These are phyloP conservation scores for Gnathonemus echidnorhynchus DNA, from an alignment of 2,113 vertebrate species.

Conservation along the genomic window DNA sequence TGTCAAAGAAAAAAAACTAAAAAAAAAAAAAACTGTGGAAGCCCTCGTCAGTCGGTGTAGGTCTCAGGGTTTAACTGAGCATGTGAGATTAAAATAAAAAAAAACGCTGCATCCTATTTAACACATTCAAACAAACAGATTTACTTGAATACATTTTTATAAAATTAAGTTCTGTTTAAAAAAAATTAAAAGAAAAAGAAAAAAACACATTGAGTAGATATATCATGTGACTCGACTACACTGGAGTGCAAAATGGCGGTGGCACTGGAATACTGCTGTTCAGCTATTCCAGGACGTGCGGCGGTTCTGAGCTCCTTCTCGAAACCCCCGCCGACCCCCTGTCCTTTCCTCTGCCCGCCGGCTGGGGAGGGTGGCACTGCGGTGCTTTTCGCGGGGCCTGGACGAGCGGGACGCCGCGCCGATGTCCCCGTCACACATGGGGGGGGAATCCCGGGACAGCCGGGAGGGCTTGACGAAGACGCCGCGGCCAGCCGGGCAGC, in stretches of 20 bases:
- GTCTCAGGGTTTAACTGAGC: not conserved
- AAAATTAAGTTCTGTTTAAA: slow-evolving; percentile 17
- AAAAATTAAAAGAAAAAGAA: not conserved
- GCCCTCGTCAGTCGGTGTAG: not conserved
- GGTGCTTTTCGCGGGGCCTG: slow-evolving; percentile 46
- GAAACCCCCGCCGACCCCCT: slow-evolving; percentile 50
- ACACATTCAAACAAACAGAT: not conserved
- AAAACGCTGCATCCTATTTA: not conserved
- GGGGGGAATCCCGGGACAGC: slow-evolving; percentile 62
- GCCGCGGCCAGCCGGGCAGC: slow-evolving; percentile 66
- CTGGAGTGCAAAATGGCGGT: slow-evolving; percentile 56
- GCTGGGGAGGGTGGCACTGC: slow-evolving; percentile 29
- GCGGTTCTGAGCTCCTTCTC: slow-evolving; percentile 60
- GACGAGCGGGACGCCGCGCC: slow-evolving; percentile 48
- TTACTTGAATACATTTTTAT: not conserved
- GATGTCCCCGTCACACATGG: slow-evolving; percentile 35
- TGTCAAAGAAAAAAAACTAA: not conserved
- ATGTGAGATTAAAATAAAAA: not conserved
- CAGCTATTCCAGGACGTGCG: slow-evolving; percentile 60
- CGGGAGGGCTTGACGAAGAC: slow-evolving; percentile 70
- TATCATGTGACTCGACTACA: slow-evolving; percentile 32
- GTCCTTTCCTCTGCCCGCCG: slow-evolving; percentile 34
- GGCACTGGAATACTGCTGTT: slow-evolving; percentile 37
- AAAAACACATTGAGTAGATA: not conserved
- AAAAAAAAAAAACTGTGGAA: not conserved